Percentiles rank a stretch among this genome's conserved stretches.
Conservation (phyloP, 2,888 invertebrate species). For the Laothoe populi region DNA sequence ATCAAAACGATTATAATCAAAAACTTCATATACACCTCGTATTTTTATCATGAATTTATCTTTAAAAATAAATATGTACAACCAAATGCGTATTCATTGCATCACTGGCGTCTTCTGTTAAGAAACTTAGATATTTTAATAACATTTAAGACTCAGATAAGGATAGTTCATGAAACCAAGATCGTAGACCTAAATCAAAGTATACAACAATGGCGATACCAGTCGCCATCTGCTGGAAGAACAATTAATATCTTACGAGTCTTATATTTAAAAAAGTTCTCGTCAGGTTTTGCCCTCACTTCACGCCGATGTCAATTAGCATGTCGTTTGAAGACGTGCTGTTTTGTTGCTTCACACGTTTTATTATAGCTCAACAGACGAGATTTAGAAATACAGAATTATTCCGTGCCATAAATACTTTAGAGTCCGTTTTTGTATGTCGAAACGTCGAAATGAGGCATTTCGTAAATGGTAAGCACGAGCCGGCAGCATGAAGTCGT, state of each 20-base stretch:
- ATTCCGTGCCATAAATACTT: slow-evolving; percentile 48
- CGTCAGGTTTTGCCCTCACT: slow-evolving; percentile 61
- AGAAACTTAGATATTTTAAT: slow-evolving; percentile 28
- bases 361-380: slow-evolving; percentile 50
- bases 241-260: slow-evolving; percentile 45
- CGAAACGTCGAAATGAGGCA: slow-evolving; percentile 55
- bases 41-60: slow-evolving; percentile 37
- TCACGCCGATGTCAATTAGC: slow-evolving; percentile 79
- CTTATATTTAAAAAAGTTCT: slow-evolving; percentile 59
- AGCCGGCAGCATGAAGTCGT: slow-evolving; percentile 70
- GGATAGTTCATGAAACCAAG: background rate
- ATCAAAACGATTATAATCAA: slow-evolving; percentile 41
- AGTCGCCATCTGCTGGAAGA: slow-evolving; percentile 1
- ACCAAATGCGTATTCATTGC: slow-evolving; percentile 34
- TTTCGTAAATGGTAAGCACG: slow-evolving; percentile 59
- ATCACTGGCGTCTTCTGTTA: slow-evolving; percentile 34
- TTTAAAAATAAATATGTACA: slow-evolving; percentile 32
- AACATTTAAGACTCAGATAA: slow-evolving; percentile 12
- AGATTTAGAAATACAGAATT: slow-evolving; percentile 43
- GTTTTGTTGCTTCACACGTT: slow-evolving; percentile 55
- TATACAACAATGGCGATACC: background rate
- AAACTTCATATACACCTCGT: slow-evolving; percentile 34
- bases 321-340: slow-evolving; percentile 80
- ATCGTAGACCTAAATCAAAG: background rate
- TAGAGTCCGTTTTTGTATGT: slow-evolving; percentile 61